A percentile compares a stretch with the other conserved stretches of the same genome.
Conservation (phyloP, 64 coral and sea anemone genomes). For the Dendrophyllia cribrosa region DNA sequence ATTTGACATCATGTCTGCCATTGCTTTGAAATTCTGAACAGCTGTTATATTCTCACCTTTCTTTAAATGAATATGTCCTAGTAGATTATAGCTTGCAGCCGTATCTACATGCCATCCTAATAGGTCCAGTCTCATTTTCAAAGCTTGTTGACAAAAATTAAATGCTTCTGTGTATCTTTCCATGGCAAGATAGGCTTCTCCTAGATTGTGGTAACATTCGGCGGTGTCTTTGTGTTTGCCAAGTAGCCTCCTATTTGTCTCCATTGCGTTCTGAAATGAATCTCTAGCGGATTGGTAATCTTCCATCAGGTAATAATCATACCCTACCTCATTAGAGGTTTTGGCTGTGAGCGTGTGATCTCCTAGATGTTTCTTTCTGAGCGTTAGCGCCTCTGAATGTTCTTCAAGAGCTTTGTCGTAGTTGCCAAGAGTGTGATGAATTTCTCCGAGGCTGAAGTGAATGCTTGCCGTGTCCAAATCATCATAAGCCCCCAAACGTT, state of each 20-base stretch:
- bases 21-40: not conserved
- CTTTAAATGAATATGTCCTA: not conserved
- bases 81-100: not conserved
- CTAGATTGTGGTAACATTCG: not conserved
- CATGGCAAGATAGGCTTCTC: not conserved
- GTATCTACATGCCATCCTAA: not conserved
- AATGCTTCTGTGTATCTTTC: not conserved
- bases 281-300: not conserved
- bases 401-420: not conserved
- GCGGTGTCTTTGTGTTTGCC: not conserved
- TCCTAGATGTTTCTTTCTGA: not conserved
- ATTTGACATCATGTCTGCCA: no score
- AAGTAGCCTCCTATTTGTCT: not conserved
- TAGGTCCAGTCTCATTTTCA: not conserved
- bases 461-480: not conserved
- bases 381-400: not conserved
- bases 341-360: not conserved
- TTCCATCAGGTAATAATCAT: not conserved
- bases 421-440: not conserved
- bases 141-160: not conserved
- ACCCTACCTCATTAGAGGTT: not conserved
- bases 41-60: not conserved
- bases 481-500: not conserved
- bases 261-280: not conserved
- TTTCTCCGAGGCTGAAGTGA: not conserved